phyloP scores from a whole-genome alignment of 2,888 invertebrate genomes.

The Pseudanteris insignis region DNA sequence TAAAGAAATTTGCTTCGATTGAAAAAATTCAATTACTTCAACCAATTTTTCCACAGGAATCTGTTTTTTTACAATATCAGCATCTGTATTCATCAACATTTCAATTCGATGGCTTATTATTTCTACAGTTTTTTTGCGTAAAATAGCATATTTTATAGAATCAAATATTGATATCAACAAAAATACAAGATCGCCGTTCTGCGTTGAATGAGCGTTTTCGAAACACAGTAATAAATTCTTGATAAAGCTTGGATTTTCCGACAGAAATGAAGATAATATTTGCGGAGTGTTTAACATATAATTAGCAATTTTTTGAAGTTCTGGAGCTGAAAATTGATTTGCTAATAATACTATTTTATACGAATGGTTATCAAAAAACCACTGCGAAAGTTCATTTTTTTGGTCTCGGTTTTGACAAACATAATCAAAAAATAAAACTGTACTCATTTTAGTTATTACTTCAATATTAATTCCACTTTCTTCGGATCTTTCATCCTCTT shows the following conservation, averaged over 20 bases:
- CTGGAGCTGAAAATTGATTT: slow-evolving; percentile 73
- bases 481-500: slow-evolving; percentile 4
- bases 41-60: slow-evolving; percentile 76
- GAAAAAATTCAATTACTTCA: slow-evolving; percentile 72
- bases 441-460: slow-evolving; percentile 74
- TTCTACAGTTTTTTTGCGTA: slow-evolving; percentile 76
- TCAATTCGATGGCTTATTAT: slow-evolving; percentile 77
- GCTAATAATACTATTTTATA: slow-evolving; percentile 74
- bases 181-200: slow-evolving; percentile 77
- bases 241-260: slow-evolving; percentile 74
- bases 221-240: slow-evolving; percentile 76
- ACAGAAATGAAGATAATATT: slow-evolving; percentile 71
- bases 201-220: slow-evolving; percentile 74
- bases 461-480: slow-evolving; percentile 70
- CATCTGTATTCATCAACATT: slow-evolving; percentile 72
- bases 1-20: slow-evolving; percentile 70
- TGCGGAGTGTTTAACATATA: slow-evolving; percentile 73
- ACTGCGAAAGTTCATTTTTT: slow-evolving; percentile 78
- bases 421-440: slow-evolving; percentile 81
- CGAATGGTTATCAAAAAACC: slow-evolving; percentile 80
- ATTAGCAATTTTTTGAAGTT: slow-evolving; percentile 75
- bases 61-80: slow-evolving; percentile 73
- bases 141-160: slow-evolving; percentile 74
- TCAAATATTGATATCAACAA: slow-evolving; percentile 74
- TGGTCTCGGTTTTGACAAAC: slow-evolving; percentile 81